Percentiles rank a stretch among this genome's conserved stretches.
Conservation (phyloP, 2,888 invertebrate species). For the Dryobota labecula region DNA sequence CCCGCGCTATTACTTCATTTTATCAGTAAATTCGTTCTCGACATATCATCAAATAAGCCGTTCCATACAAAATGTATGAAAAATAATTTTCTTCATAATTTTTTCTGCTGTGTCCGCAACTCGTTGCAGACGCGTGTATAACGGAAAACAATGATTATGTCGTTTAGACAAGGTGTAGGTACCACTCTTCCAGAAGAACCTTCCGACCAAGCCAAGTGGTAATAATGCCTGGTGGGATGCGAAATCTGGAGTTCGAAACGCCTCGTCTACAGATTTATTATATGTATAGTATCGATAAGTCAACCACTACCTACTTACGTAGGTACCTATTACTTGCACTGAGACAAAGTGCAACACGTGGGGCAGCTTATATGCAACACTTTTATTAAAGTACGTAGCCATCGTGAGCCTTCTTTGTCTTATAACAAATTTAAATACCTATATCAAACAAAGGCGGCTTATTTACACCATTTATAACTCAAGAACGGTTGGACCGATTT, state of each 20-base stretch:
- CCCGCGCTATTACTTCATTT: no score
- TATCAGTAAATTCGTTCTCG: no score
- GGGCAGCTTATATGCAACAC: neutral
- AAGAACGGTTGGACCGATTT: no score
- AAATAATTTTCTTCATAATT: no score
- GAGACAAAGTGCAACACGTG: constrained; percentile 5
- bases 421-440: no score
- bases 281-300: neutral
- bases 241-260: neutral
- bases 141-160: neutral
- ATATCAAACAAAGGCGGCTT: no score
- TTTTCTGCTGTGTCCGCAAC: no score
- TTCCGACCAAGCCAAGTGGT: neutral
- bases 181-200: neutral
- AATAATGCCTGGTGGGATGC: neutral
- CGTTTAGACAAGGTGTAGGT: neutral
- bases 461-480: no score
- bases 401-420: constrained; percentile 16
- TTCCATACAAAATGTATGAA: no score
- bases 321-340: neutral
- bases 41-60: no score
- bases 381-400: constrained; percentile 7
- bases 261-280: neutral
- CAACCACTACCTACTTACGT: neutral
- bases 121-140: no score